Percentiles rank a stretch among this genome's conserved stretches.
These are phyloP conservation scores for Crossaster papposus DNA, from an alignment of 53 echinoderm and acorn worm genomes.

Conservation along the genomic window DNA sequence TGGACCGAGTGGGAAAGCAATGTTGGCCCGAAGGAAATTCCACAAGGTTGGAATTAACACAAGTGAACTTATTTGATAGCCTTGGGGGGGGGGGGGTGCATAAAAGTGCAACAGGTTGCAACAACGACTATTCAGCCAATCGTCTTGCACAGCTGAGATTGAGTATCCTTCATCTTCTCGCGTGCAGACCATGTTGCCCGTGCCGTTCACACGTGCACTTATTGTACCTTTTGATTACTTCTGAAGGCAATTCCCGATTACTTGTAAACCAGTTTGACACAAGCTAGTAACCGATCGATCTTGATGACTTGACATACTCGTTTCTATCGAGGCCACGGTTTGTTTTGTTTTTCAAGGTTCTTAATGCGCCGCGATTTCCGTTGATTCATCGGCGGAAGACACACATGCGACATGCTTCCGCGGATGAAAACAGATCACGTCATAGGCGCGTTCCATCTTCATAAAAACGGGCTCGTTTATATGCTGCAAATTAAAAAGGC, in stretches of 20 bases:
- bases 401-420: conserved; percentile 14
- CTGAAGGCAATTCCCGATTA: neutral
- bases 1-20: too few relatives aligned
- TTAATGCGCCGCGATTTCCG: conserved; percentile 1
- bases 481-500: conserved; percentile 12
- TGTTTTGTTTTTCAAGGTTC: neutral
- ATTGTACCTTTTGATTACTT: neutral
- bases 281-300: neutral
- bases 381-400: conserved; percentile 10
- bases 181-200: neutral
- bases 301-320: neutral
- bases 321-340: neutral
- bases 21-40: too few relatives aligned
- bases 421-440: neutral
- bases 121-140: neutral
- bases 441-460: conserved; percentile 25
- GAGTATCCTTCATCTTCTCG: conserved; percentile 15
- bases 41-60: neutral
- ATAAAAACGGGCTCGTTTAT: conserved; percentile 11
- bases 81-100: neutral
- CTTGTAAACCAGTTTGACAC: conserved; percentile 10
- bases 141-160: neutral
- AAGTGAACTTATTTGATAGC: neutral
- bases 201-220: neutral
- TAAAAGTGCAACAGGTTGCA: conserved; percentile 1